Percentiles rank a stretch among this genome's conserved stretches.
Evolutionary conservation across 2,113 vertebrate genomes (phyloP).

Genomic region (Podilymbus podiceps): DNA sequence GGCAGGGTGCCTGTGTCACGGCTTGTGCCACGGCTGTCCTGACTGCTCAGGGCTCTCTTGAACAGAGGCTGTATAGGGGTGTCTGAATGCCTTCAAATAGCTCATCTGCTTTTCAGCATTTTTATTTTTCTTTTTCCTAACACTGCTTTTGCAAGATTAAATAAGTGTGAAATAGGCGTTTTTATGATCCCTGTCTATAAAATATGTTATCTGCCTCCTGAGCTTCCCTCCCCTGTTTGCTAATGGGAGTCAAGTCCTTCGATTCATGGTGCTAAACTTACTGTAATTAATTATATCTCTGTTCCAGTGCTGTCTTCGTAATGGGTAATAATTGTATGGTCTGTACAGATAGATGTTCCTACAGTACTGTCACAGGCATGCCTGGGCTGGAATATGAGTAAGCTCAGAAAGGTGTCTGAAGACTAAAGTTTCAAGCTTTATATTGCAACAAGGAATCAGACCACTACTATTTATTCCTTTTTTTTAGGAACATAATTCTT

Average conservation of each 20-base stretch:
- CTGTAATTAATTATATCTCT: conserved; percentile 29
- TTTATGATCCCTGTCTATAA: neutral
- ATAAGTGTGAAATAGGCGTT: neutral
- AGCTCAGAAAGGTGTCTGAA: neutral
- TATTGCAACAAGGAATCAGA: neutral
- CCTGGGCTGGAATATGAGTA: neutral
- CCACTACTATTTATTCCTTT: neutral
- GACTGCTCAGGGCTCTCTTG: neutral
- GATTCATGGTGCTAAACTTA: conserved; percentile 23
- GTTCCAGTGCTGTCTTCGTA: neutral
- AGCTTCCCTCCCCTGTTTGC: neutral
- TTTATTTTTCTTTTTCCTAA: neutral
- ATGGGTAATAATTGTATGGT: neutral
- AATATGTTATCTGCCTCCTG: neutral
- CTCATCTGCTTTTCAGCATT: neutral
- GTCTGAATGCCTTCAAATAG: neutral
- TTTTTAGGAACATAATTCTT: neutral
- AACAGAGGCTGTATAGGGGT: neutral
- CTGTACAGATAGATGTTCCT: neutral
- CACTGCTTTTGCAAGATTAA: neutral
- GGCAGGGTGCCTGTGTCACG: neutral
- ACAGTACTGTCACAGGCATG: neutral
- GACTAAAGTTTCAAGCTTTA: neutral
- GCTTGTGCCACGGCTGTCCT: neutral
- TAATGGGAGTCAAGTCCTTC: neutral